Evolutionary conservation across 2,113 vertebrate species (phyloP).

Genomic region (Tupaia chinensis): DNA sequence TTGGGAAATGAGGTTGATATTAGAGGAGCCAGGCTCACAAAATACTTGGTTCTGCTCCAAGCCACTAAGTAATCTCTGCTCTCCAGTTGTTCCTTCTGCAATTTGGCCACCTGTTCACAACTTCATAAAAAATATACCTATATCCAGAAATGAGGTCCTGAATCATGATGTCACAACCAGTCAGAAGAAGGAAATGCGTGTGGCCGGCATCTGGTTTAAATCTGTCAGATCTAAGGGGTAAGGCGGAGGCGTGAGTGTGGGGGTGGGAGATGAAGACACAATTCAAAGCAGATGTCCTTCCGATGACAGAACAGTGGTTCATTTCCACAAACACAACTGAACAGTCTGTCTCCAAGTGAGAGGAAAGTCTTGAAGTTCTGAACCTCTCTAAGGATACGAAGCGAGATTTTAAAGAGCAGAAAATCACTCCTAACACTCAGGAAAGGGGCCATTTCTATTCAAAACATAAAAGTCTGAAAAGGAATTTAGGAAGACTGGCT

Average conservation of each 20-base stretch:
- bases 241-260: fast-evolving
- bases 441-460: not conserved
- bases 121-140: slow-evolving; percentile 42
- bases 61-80: slow-evolving; percentile 55
- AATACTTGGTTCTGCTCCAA: slow-evolving; percentile 67
- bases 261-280: not conserved
- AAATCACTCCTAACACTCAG: slow-evolving; percentile 46
- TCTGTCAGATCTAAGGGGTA: not conserved
- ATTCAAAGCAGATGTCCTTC: not conserved
- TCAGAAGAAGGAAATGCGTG: not conserved
- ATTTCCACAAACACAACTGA: not conserved
- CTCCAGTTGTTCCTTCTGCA: slow-evolving; percentile 52
- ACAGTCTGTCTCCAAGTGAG: not conserved
- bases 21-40: slow-evolving; percentile 47
- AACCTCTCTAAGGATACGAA: not conserved
- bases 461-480: slow-evolving; percentile 24
- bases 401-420: slow-evolving; percentile 1
- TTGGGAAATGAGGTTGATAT: slow-evolving; percentile 39
- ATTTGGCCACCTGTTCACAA: slow-evolving; percentile 70
- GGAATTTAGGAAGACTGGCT: not conserved
- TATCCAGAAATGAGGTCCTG: slow-evolving; percentile 12
- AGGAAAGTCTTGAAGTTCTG: not conserved
- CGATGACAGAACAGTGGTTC: not conserved
- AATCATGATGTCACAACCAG: slow-evolving; percentile 4
- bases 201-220: not conserved